Percentiles rank a stretch among this genome's conserved stretches.
Evolutionary conservation across 1,140 invertebrate genomes (phyloP).

Genomic region (Artemia franciscana): DNA sequence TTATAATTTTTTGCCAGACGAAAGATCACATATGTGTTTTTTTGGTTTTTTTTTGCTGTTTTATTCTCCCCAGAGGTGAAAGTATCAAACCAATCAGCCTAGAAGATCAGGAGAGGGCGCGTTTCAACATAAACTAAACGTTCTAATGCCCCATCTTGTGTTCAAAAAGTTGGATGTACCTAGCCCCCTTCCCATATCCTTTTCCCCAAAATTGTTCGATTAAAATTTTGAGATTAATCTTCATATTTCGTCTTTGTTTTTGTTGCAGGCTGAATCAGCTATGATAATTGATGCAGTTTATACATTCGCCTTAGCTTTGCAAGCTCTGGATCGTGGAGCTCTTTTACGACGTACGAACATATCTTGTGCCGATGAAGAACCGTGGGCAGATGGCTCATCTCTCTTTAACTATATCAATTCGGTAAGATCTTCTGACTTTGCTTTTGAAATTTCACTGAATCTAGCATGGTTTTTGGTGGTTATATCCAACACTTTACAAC

Average conservation of each 20-base stretch:
- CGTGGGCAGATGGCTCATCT: slow-evolving; percentile 51
- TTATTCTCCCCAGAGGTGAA: too few species aligned
- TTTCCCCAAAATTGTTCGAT: too few species aligned
- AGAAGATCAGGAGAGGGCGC: too few species aligned
- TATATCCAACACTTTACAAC: not conserved
- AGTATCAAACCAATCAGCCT: too few species aligned
- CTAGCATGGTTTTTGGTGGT: not conserved
- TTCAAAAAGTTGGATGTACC: slow-evolving; percentile 1
- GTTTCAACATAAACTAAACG: too few species aligned
- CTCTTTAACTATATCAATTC: slow-evolving; percentile 56
- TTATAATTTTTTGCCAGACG: too few species aligned
- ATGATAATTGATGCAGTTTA: slow-evolving; percentile 54
- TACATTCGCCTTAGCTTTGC: slow-evolving; percentile 42
- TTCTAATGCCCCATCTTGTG: not conserved
- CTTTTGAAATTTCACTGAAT: too few species aligned
- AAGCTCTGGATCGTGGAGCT: slow-evolving; percentile 37
- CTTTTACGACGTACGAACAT: slow-evolving; percentile 35
- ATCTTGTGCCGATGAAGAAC: slow-evolving; percentile 37
- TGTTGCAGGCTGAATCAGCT: slow-evolving; percentile 43
- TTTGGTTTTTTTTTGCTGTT: too few species aligned
- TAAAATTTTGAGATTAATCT: too few species aligned
- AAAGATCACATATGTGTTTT: too few species aligned
- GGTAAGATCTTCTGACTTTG: too few species aligned
- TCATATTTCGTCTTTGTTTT: slow-evolving; percentile 2
- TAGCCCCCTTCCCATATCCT: not conserved